These are phyloP conservation scores for Lycophotia porphyrea DNA, from an alignment of 2,888 invertebrate genomes.

Conservation along the genomic window DNA sequence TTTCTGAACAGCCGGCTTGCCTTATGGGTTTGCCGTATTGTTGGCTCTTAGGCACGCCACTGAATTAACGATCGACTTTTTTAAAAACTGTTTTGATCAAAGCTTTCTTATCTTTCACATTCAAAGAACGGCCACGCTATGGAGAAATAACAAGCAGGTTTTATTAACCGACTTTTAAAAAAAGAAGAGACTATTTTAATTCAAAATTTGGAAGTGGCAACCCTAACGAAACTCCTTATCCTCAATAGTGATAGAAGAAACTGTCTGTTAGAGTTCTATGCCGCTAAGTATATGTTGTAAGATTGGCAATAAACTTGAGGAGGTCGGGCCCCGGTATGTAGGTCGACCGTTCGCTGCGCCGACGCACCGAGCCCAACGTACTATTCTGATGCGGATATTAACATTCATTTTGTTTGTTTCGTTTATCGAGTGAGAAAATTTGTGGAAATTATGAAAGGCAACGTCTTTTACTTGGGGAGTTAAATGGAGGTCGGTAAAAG, in stretches of 20 bases:
- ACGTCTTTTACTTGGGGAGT: neutral
- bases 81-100: neutral
- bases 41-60: no score
- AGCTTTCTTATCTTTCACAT: neutral
- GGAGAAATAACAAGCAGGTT: neutral
- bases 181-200: neutral
- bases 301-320: slow-evolving; percentile 84
- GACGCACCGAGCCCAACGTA: slow-evolving; percentile 56
- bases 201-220: neutral
- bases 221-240: slow-evolving; percentile 24
- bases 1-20: neutral
- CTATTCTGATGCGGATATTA: slow-evolving; percentile 71
- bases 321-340: slow-evolving; percentile 84
- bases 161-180: no score
- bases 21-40: neutral
- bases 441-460: neutral
- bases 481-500: neutral
- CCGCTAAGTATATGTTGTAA: slow-evolving; percentile 58
- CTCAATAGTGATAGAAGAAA: slow-evolving; percentile 34
- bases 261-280: slow-evolving; percentile 35
- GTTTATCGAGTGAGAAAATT: neutral
- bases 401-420: slow-evolving; percentile 29
- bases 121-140: neutral
- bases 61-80: neutral
- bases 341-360: slow-evolving; percentile 81